Conservation (phyloP, 2,888 invertebrate species). For the Bhutanitis thaidina region DNA sequence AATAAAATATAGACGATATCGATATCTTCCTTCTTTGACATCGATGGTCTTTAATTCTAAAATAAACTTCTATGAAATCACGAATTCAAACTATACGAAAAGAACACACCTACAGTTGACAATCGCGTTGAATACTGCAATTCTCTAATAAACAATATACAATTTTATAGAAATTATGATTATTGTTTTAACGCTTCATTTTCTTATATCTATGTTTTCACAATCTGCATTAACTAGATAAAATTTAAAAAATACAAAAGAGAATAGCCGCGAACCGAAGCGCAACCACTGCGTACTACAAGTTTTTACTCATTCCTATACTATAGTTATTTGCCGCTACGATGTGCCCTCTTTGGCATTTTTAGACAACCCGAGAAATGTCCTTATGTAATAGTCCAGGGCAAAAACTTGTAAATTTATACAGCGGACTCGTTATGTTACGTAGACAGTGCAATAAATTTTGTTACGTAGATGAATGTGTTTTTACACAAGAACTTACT, state of each 20-base stretch:
- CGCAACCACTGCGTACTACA: conserved; percentile 10
- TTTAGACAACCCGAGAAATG: conserved; percentile 20
- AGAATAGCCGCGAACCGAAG: conserved; percentile 10
- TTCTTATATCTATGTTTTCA: no score
- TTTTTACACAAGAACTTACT: background rate
- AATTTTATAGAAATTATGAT: no score
- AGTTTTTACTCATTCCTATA: conserved; percentile 18
- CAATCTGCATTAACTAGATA: no score
- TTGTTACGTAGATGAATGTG: background rate
- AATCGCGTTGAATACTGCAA: no score
- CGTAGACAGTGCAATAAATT: conserved; percentile 13
- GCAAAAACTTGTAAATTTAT: conserved; percentile 18
- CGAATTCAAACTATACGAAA: no score
- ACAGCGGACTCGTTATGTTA: conserved; percentile 6
- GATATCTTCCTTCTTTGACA: background rate
- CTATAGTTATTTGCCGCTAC: conserved; percentile 15
- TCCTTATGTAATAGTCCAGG: conserved; percentile 17
- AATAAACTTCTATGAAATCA: no score
- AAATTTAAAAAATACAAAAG: background rate
- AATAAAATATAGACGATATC: conserved; percentile 10
- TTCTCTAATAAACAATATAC: no score
- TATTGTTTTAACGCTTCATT: no score
- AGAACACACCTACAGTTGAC: no score
- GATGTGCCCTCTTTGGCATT: conserved; percentile 15
- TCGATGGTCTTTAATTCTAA: background rate